phyloP scores from a whole-genome alignment of 2,113 vertebrate genomes.

The Rhipidura dahli region DNA sequence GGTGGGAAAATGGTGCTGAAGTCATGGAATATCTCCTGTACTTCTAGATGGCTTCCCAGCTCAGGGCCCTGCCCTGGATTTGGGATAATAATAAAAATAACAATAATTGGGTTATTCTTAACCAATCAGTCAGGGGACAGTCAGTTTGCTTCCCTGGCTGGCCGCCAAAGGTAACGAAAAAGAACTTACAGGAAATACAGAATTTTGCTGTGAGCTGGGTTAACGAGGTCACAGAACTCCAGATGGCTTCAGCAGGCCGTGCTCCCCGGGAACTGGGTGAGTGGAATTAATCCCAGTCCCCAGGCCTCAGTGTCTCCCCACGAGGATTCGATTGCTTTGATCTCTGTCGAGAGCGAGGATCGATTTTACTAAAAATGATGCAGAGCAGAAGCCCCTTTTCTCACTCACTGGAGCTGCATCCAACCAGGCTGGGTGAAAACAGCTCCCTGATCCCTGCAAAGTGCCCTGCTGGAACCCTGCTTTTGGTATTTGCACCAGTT shows the following conservation, averaged over 20 bases:
- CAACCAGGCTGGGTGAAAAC: neutral
- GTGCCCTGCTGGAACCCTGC: neutral
- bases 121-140: neutral
- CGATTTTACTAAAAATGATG: neutral
- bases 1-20: neutral
- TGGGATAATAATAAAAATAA: rapidly evolving
- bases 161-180: neutral
- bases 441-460: neutral
- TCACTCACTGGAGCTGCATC: neutral
- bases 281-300: neutral
- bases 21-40: rapidly evolving
- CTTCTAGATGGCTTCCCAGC: neutral
- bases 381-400: neutral
- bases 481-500: neutral
- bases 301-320: neutral
- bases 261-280: neutral
- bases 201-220: rapidly evolving
- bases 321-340: neutral
- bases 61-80: neutral
- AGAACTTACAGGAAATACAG: neutral
- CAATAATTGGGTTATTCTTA: neutral
- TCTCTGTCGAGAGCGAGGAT: neutral
- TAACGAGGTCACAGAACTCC: neutral
- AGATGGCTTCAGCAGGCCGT: neutral
- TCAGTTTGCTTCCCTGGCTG: neutral